Evolutionary conservation across 1,140 invertebrate species (phyloP), one percentile per base, ranked within the genome.

Genomic region (Latrodectus geometricus): DNA sequence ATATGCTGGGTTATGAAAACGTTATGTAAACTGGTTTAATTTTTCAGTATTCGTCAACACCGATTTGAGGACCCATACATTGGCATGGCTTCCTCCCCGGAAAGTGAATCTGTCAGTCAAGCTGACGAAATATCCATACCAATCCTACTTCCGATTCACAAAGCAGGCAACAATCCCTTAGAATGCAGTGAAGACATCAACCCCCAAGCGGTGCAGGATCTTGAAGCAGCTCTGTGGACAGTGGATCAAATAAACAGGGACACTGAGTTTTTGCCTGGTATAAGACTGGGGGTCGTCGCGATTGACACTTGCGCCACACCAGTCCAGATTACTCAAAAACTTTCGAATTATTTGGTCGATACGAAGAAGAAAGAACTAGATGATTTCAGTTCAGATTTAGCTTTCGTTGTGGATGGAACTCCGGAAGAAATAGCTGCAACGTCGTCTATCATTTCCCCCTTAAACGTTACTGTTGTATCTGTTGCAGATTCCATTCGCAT

Each of bases 181-280:
- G 80, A 87, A 49, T 89, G 88, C 72, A 88, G 86, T 52, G 77
- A 74, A 9, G 87, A 84, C 48, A 66, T 89, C 17, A 88, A 89
- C 61, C n/a, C 68, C 9, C 91, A 90, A 74, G 88, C 89, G 0
- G 90, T 92, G 88, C 91, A 92, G 76, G 89, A 91, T 9, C 91
- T 92, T 80, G 92, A 93, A 88, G 92, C 92, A 1, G 90, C 92
- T 8, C 88, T 91, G 3, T 92, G 91, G 92, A 91, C 91, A 8
- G 77, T 92, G n/a, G 91, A 92, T 75, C 89, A 92, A 77, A 89
- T 92, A 17, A 93, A 93, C 88, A 82, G 87, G n/a, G 89, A 91
- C 76, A 78, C 83, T 48, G 85, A 89, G 73, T 87, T 90, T 21
- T 81, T 90, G 23, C 88, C 88, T 9, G 87, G 87, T n/a, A 89